phyloP scores from a whole-genome alignment of 2,888 invertebrate species.

The Drosophila nr. perissopoda region DNA sequence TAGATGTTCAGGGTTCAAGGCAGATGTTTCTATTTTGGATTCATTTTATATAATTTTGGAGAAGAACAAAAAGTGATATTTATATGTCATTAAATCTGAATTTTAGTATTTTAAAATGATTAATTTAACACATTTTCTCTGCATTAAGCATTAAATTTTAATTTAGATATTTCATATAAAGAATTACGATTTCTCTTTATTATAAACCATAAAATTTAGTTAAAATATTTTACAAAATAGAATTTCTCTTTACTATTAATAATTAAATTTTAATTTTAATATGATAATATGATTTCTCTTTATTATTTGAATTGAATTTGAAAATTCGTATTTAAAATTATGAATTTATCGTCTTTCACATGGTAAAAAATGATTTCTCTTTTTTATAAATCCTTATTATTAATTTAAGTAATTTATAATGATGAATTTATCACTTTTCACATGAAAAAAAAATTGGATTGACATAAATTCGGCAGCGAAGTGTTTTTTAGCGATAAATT shows the following conservation, averaged over 20 bases:
- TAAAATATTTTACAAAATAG: neutral
- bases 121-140: neutral
- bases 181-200: neutral
- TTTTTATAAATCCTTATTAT: neutral
- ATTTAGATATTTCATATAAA: neutral
- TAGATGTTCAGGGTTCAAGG: neutral
- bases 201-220: neutral
- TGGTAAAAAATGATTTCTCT: neutral
- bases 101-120: neutral
- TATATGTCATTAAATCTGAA: no score
- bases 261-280: neutral
- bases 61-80: neutral
- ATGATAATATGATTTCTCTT: neutral
- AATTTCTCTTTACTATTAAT: no score
- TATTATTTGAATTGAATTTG: neutral
- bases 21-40: neutral
- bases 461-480: neutral
- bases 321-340: no score
- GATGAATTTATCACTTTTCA: neutral
- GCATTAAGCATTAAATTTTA: neutral
- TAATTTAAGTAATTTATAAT: neutral
- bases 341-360: no score
- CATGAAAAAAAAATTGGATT: neutral
- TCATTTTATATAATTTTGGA: neutral
- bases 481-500: neutral